Base-by-base conservation (phyloP, 1,140 invertebrate genomes). In the Drosophila saltans region DNA sequence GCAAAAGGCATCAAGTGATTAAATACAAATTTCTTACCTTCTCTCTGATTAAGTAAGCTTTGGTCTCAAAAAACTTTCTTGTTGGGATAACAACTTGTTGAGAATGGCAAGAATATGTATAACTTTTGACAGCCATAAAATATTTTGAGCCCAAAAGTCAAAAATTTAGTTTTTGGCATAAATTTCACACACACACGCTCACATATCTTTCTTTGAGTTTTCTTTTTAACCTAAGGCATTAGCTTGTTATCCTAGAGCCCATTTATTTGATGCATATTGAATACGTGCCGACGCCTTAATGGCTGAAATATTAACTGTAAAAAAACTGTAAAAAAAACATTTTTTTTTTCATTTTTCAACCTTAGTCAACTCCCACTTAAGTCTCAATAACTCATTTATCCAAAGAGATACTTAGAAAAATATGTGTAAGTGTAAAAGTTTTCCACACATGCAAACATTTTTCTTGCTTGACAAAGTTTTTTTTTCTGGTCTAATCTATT, bases 281-380 rank as follows among this genome's bases (percentile, higher is more conserved):
- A 61, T 60, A 66, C 73, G 77, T 83, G 83, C 78, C 63, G 78
- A 33, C 10, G 48, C 39, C 69, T 69, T 88, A 66, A 82, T 72
- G 68, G 69, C 61, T 77, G 62, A 86, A 77, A 74, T 86, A 83
- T 79, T 69, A 66, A 55, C 66, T 69, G 28, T 55, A 30, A 33
- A 52, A 16, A 40, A 36, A 30, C 28, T 3, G 4, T 2, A 30
- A 11, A 9, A 39, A 72, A 70, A 56, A 43, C 66, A 68, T 66
- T 72, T 74, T 40, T 30, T 43, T 69, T 36, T 36, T 10, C 11
- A 30, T 24, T 68, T 63, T 75, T 75, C 72, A 71, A 79, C 70
- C 24, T 52, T 10, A 3, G 21, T 2, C 4, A 30, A 8, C 21
- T 0, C 45, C 57, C 55, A 36, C 28, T 16, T 36, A 62, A 58